Base-by-base conservation (phyloP, 2,888 invertebrate genomes). In the Dioctria rufipes region DNA sequence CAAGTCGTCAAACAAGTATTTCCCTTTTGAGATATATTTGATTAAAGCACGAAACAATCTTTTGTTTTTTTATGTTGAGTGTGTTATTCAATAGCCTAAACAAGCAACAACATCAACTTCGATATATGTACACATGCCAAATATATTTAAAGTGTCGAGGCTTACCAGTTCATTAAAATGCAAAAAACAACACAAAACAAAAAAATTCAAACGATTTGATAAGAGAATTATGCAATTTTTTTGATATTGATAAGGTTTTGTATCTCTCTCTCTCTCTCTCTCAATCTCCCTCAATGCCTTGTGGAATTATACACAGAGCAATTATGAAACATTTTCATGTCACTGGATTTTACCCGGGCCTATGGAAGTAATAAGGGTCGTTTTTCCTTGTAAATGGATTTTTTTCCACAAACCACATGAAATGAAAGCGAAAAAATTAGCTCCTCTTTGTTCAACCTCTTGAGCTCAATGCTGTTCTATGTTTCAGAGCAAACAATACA, bases 311-410 rank as follows among this genome's bases (percentile, higher is more conserved):
- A 25, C 25, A 25, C 25, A 25, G 25, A 25, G 25, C 25, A 25
- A 25, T 25, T 1, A 25, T 25, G 25, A 25, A 25, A 25, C 25
- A 25, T 25, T 25, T 25, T 25, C 25, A 25, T 25, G 25, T 25
- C 25, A 25, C 25, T 25, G 25, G 25, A 25, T 25, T 25, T 25
- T 25, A 25, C 25, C 25, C 25, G 25, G 25, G 63, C 63, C 63
- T 11, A 37, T 4, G 63, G 63, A 63, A 63, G 37, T 63, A 63
- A 63, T 63, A 37, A 63, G 63, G 5, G 13, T 5, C 11, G 3
- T 63, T 63, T 63, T 40, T 37, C 11, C 39, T 8, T 39, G 37
- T 63, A 11, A 63, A 63, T 63, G 63, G 37, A 63, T 37, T 63
- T 37, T 37, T 39, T 63, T 6, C 6, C 54, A n/a, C 4, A 11